phyloP scores from a whole-genome alignment of 2,888 invertebrate genomes.

The Caenorhabditis sp. region DNA sequence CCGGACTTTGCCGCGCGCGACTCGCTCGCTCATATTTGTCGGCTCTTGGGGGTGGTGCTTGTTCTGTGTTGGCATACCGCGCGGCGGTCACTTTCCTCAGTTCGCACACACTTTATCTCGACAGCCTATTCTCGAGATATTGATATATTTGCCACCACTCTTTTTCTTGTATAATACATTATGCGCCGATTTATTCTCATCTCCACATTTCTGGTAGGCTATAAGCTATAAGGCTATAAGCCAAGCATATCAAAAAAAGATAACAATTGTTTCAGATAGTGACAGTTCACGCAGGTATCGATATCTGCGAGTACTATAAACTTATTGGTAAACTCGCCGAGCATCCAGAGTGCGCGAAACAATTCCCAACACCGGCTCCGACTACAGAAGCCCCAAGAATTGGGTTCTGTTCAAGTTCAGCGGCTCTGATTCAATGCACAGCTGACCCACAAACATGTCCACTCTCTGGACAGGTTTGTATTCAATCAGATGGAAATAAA shows the following conservation, averaged over 20 bases:
- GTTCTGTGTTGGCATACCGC: not conserved
- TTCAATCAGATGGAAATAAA: conserved; percentile 65
- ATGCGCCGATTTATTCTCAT: conserved; percentile 6
- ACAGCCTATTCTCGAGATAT: not conserved
- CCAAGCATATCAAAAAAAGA: not conserved
- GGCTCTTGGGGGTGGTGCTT: not conserved
- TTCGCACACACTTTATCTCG: conserved; percentile 12
- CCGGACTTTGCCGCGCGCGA: not conserved
- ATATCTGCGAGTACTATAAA: conserved; percentile 62
- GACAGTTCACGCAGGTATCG: conserved; percentile 23
- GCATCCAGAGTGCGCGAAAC: conserved; percentile 62
- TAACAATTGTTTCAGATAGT: conserved; percentile 4
- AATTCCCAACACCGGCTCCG: conserved; percentile 38
- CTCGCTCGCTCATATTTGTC: not conserved
- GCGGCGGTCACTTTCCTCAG: not conserved
- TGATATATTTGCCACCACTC: not conserved
- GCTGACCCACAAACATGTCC: conserved; percentile 65
- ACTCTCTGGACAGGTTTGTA: conserved; percentile 66
- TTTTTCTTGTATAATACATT: not conserved
- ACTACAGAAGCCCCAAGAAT: conserved; percentile 45
- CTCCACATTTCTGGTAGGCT: conserved; percentile 22
- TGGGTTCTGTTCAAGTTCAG: conserved; percentile 55
- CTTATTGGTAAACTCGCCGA: conserved; percentile 57
- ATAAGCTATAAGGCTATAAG: too few relatives aligned
- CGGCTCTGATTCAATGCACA: conserved; percentile 67